phyloP scores from a whole-genome alignment of 2,888 invertebrate species.

The Andrena fulva region DNA sequence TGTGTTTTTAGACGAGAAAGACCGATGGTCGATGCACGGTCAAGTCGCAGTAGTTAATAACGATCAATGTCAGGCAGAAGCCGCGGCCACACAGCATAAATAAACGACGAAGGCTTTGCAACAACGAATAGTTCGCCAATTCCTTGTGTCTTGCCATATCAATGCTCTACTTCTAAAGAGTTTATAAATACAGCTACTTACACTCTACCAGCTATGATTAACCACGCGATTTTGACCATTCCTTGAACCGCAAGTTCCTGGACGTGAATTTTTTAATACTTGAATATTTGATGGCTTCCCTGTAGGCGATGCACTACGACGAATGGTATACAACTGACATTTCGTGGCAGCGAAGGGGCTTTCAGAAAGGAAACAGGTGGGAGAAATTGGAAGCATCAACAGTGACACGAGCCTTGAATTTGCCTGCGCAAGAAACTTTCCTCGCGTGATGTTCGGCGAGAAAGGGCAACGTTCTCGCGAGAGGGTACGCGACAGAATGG shows the following conservation, averaged over 20 bases:
- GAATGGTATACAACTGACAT: no score
- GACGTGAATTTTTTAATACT: no score
- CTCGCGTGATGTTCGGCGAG: slow-evolving; percentile 34
- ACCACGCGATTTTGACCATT: no score
- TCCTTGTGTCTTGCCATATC: no score
- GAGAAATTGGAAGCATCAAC: not conserved
- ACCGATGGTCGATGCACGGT: not conserved
- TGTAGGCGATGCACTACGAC: no score
- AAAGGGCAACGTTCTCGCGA: slow-evolving; percentile 16
- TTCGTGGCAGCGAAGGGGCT: not conserved
- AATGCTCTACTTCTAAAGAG: no score
- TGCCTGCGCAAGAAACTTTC: not conserved
- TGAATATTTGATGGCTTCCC: no score
- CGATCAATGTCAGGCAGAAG: slow-evolving; percentile 23
- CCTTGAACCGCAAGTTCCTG: no score
- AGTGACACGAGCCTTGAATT: slow-evolving; percentile 7
- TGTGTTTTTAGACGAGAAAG: not conserved
- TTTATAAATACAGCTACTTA: no score
- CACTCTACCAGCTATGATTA: no score
- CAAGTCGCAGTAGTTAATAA: slow-evolving; percentile 20
- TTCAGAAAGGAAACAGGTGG: not conserved
- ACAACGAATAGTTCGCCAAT: no score
- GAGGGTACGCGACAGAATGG: slow-evolving; percentile 25
- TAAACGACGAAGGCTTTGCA: not conserved
- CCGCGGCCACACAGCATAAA: not conserved